phyloP scores from a whole-genome alignment of 2,113 vertebrate genomes.

The Antigone vipio region DNA sequence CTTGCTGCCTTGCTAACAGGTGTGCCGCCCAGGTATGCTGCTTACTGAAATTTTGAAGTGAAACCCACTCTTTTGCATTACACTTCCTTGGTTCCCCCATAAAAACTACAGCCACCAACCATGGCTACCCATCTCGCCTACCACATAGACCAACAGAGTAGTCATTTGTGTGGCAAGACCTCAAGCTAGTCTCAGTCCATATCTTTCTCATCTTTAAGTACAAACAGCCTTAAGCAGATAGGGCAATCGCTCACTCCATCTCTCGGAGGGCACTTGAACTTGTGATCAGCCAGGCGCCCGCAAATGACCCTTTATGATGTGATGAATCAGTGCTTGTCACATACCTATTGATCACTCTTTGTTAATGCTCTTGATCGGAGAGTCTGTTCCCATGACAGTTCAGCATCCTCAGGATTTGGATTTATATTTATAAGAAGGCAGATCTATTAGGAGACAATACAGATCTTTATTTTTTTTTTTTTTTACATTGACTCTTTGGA shows the following conservation, averaged over 20 bases:
- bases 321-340: neutral
- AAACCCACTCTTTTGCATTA: slow-evolving; percentile 44
- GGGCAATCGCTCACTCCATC: neutral
- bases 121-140: neutral
- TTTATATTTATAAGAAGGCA: neutral
- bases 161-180: neutral
- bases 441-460: neutral
- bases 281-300: neutral
- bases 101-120: neutral
- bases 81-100: neutral
- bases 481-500: neutral
- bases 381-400: neutral
- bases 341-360: neutral
- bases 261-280: neutral
- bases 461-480: neutral
- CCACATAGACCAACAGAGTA: neutral
- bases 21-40: neutral
- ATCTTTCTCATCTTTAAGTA: neutral
- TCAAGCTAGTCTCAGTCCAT: neutral
- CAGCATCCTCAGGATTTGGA: neutral
- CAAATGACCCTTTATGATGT: neutral
- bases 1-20: neutral
- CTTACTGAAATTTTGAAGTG: neutral
- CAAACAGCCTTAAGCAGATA: neutral
- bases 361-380: neutral